Percentiles rank a stretch among this genome's conserved stretches.
phyloP scores from a whole-genome alignment of 2,888 invertebrate genomes.

The Minunthozetes semirufus region DNA sequence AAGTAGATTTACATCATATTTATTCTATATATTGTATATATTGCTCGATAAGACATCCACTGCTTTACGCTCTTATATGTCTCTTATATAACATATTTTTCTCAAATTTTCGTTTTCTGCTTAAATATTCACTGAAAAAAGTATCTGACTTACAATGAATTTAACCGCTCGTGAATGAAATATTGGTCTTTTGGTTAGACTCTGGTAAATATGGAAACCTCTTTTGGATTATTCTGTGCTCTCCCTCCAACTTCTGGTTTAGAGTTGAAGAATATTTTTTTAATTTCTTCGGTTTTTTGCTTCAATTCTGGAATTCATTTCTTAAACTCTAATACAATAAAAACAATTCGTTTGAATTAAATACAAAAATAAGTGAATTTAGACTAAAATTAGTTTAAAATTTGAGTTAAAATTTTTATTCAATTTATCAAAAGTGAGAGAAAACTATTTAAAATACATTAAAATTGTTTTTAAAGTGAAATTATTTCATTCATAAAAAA shows the following conservation, averaged over 20 bases:
- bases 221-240: background rate
- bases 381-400: too few species aligned
- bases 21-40: background rate
- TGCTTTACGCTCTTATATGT: background rate
- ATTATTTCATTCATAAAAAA: too few species aligned
- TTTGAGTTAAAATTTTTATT: too few species aligned
- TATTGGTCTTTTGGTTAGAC: background rate
- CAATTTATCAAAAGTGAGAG: too few species aligned
- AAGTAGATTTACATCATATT: background rate
- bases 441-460: too few species aligned
- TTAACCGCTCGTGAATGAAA: conserved; percentile 17
- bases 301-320: too few species aligned
- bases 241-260: background rate
- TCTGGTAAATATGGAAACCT: background rate
- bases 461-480: too few species aligned
- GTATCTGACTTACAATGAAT: background rate
- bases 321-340: too few species aligned
- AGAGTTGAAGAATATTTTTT: too few species aligned
- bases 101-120: background rate
- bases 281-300: too few species aligned
- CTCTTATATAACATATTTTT: background rate
- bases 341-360: too few species aligned
- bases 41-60: conserved; percentile 6
- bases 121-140: background rate
- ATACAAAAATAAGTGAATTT: too few species aligned